Percentiles rank a stretch among this genome's conserved stretches.
phyloP scores from a whole-genome alignment of 2,113 vertebrate genomes.

The Poicephalus gulielmi region DNA sequence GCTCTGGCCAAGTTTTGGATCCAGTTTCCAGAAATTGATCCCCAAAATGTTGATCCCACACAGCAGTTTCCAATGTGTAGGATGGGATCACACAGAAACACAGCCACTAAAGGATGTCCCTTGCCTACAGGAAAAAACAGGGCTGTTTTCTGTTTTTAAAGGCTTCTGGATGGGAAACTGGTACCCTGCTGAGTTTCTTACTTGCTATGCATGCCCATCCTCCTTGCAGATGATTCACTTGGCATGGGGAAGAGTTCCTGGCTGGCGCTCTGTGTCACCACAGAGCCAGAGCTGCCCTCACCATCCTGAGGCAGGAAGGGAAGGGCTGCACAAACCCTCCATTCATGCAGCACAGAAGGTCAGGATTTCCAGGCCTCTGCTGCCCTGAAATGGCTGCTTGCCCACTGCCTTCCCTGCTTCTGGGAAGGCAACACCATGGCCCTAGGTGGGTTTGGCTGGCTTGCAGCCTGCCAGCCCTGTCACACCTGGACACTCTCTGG shows the following conservation, averaged over 20 bases:
- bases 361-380: not conserved
- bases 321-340: constrained; percentile 2
- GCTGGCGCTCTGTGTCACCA: not conserved
- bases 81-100: not conserved
- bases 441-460: not conserved
- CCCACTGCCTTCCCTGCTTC: not conserved
- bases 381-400: not conserved
- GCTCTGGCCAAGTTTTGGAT: not conserved
- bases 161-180: not conserved
- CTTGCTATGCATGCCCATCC: not conserved
- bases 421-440: not conserved
- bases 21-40: not conserved
- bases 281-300: not conserved
- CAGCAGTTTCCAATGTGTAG: not conserved
- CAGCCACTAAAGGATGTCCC: not conserved
- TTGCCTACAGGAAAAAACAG: not conserved
- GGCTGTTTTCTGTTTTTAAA: not conserved
- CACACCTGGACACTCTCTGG: not conserved
- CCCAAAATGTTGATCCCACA: not conserved
- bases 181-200: not conserved
- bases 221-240: not conserved
- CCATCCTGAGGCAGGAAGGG: not conserved
- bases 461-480: not conserved
- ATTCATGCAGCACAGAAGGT: not conserved
- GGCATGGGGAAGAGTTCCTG: not conserved